Base-by-base conservation (phyloP, 2,113 vertebrate species). In the Pterocles burchelli region DNA sequence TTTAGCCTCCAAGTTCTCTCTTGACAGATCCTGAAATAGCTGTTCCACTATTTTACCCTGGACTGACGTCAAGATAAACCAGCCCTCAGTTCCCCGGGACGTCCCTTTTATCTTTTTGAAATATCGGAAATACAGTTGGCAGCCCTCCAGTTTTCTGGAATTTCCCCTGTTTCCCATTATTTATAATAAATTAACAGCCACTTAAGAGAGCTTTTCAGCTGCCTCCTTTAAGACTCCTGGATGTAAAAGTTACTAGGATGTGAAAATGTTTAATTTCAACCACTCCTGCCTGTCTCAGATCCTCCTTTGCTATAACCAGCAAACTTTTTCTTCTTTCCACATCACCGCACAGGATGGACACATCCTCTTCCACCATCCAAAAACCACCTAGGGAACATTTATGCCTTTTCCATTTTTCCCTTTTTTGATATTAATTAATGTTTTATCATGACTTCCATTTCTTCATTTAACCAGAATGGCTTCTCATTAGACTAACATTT, bases 31-130 rank as follows among this genome's bases (percentile, higher is more conserved):
- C 95, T 68, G 70, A 94, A 95, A 93, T 95, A 95, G 80, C 87
- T 85, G 73, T 89, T 90, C 80, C 7, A 62, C 89, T 95, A 49
- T 87, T 92, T 87, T 36, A 84, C 59, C 57, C 68, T 63, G 67
- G 91, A 70, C 91, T 93, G 76, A 92, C 12, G 6, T 91, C 84
- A 97, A 92, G 86, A 26, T 78, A 87, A 92, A 92, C 34, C 52
- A 95, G 80, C 38, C 89, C 75, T 74, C 86, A 71, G 80, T 75
- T 95, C 76, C 43, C 17, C 0, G 24, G 89, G 77, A 95, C 86
- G 92, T 75, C 91, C 89, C 94, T 96, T 95, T 95, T 67, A 93
- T 93, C 86, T 89, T 90, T 79, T 33, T 81, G 61, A 95, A 95
- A 87, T 89, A 93, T 91, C 9, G 22, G 94, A 97, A 95, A 93